Conservation (phyloP, 2,888 invertebrate genomes). For the Carterocephalus palaemon region DNA sequence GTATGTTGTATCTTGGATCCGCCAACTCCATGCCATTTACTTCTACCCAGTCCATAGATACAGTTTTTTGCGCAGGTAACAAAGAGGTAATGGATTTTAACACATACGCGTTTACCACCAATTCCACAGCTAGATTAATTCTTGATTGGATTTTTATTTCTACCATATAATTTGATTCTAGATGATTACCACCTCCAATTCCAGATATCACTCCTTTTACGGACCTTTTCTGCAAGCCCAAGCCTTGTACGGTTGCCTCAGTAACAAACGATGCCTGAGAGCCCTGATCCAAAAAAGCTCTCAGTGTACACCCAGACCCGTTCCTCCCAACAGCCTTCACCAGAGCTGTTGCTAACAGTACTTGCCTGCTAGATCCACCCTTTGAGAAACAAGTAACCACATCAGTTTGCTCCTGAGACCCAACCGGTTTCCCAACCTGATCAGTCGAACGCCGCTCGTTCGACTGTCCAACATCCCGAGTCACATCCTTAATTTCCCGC, state of each 20-base stretch:
- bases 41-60: constrained; percentile 10
- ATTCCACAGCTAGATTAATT: neutral
- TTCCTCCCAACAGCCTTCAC: constrained; percentile 11
- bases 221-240: constrained; percentile 9
- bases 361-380: constrained; percentile 4
- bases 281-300: constrained; percentile 27
- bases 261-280: constrained; percentile 28
- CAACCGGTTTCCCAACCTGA: neutral
- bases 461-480: neutral
- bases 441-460: neutral
- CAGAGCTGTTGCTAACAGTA: constrained; percentile 24
- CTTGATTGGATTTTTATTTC: constrained; percentile 16
- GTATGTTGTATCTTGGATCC: constrained; percentile 22
- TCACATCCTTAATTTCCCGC: neutral
- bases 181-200: constrained; percentile 8
- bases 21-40: constrained; percentile 16
- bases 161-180: constrained; percentile 18
- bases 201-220: constrained; percentile 19
- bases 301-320: constrained; percentile 1
- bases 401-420: neutral
- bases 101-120: constrained; percentile 25
- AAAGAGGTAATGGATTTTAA: constrained; percentile 22
- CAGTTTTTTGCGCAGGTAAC: constrained; percentile 13
- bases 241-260: constrained; percentile 19
- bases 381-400: neutral